Evolutionary conservation across 2,888 invertebrate species (phyloP).

Genomic region (Lysandra coridon): DNA sequence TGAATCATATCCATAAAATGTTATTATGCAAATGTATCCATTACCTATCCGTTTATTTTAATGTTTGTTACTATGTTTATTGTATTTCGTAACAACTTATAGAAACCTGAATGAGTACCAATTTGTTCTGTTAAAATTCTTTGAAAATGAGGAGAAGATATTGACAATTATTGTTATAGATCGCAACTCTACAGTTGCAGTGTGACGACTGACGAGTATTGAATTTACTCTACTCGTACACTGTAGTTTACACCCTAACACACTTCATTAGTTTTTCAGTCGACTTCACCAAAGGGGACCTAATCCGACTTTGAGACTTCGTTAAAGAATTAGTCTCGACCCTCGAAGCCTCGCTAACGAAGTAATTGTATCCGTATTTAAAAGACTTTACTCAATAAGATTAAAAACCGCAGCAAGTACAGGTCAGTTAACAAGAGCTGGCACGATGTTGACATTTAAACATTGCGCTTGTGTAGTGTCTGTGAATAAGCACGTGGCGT

Average conservation of each 20-base stretch:
- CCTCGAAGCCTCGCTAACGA: background rate
- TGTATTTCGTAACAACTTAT: background rate
- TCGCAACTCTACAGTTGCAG: too few species aligned
- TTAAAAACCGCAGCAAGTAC: background rate
- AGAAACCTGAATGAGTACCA: background rate
- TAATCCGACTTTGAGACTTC: slow-evolving; percentile 26
- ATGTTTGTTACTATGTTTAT: background rate
- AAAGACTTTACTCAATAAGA: slow-evolving; percentile 23
- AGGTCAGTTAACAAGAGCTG: too few species aligned
- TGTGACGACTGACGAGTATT: too few species aligned
- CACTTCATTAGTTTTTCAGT: background rate
- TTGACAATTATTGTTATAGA: too few species aligned
- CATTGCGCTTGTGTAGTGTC: too few species aligned
- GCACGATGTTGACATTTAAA: too few species aligned
- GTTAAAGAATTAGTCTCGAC: slow-evolving; percentile 23
- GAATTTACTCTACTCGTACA: too few species aligned
- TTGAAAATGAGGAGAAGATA: background rate
- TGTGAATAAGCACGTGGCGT: too few species aligned
- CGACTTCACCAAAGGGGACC: background rate
- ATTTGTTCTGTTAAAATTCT: background rate
- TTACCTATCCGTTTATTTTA: background rate
- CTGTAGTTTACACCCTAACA: background rate
- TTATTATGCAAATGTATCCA: background rate
- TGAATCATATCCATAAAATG: background rate
- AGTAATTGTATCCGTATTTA: background rate